A percentile compares a stretch with the other conserved stretches of the same genome.
These are phyloP conservation scores for Thryonomys swinderianus DNA, from an alignment of 2,113 vertebrate genomes.

Conservation along the genomic window DNA sequence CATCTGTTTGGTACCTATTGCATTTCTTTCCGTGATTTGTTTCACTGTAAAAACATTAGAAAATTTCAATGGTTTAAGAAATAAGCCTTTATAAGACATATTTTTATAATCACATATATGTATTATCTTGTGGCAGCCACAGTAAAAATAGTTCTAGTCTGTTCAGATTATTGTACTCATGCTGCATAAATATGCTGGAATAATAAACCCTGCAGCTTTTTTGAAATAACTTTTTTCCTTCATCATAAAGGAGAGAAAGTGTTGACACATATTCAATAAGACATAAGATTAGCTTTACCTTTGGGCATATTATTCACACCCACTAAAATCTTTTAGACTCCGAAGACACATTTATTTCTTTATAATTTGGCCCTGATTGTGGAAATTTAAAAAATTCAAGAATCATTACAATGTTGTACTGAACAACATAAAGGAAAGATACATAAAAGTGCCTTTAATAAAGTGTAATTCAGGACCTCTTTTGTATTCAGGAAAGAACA, in stretches of 20 bases:
- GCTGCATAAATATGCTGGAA: background rate
- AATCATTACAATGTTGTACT: background rate
- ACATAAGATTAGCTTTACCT: slow-evolving; percentile 63
- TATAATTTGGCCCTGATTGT: slow-evolving; percentile 19
- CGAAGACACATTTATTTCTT: slow-evolving; percentile 32
- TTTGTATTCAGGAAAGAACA: background rate
- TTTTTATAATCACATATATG: background rate
- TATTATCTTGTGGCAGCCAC: background rate
- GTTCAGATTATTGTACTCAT: slow-evolving; percentile 52
- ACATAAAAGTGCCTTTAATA: background rate
- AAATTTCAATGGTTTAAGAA: background rate
- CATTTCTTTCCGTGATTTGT: background rate
- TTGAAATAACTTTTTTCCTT: slow-evolving; percentile 54
- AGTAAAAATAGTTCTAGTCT: slow-evolving; percentile 51
- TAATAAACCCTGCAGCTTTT: slow-evolving; percentile 36
- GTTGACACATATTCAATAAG: slow-evolving; percentile 50
- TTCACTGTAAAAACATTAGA: background rate
- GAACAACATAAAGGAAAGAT: background rate
- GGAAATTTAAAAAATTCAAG: background rate
- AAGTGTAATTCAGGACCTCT: background rate
- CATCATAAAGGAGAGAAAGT: slow-evolving; percentile 45
- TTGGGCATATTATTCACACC: slow-evolving; percentile 31
- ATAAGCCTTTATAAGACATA: background rate
- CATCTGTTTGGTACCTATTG: slow-evolving; percentile 1
- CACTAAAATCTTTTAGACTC: slow-evolving; percentile 36